Base-by-base conservation (phyloP, 2,888 invertebrate species). In the Cepaea hortensis region DNA sequence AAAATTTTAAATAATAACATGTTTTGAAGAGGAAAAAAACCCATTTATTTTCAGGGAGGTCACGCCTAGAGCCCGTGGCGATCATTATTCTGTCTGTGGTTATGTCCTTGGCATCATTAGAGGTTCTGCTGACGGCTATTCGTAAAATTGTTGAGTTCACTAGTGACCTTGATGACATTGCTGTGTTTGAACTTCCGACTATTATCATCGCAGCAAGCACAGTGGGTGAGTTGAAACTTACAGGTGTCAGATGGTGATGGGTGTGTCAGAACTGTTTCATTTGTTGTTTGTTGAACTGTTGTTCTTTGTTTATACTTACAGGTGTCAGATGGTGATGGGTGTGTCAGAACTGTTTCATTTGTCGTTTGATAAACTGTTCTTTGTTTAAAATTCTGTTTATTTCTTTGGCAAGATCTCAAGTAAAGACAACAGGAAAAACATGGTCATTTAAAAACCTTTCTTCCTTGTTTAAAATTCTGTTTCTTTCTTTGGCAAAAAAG, bases 51-150 rank as follows among this genome's bases (percentile, higher is more conserved):
- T 68, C 90, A 93, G 93, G 95, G 23, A 88, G 94, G 55, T 94
- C 95, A 20, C 91, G 95, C 18, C 92, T 95, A 18, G 95, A 95
- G 88, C 95, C 95, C 0, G 89, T 95, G 55, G 93, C 94, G 6
- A 93, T 95, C 85, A 93, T 95, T 5, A 93, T 95, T 61, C 92
- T 95, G 81, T 94, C 94, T 9, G 95, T 95, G 15, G 93, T 95
- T 46, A 95, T 95, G 95, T 94, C 94, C n/a, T 93, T 95, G 46
- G 95, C 95, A 2, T 94, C 94, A 48, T 89, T 95, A 11, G 95
- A 95, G 88, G 92, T 95, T 80, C 93, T 95, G 48, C 92, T 93
- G 15, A 94, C 94, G 88, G 93, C 95, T 7, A 88, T 94, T 3
- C 91, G 93, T 84, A 93, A 92, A 70, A 94, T 95, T 15, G 86